Conservation (phyloP, 2,113 vertebrate genomes). For the Ellobius talpinus region DNA sequence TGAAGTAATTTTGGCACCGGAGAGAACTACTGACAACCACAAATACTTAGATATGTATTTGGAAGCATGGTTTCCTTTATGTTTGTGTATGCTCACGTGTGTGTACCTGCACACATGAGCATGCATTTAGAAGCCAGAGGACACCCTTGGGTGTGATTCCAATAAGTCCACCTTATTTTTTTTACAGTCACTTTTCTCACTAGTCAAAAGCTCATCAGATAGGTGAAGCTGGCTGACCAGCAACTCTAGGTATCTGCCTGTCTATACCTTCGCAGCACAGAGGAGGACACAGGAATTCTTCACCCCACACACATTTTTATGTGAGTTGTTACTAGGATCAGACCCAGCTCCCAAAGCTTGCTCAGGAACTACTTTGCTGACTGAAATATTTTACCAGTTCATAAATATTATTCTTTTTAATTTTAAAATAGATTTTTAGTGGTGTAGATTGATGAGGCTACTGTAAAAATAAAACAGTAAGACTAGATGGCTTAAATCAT, state of each 20-base stretch:
- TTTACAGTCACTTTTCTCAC: not conserved
- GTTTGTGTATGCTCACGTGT: not conserved
- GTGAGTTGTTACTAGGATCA: not conserved
- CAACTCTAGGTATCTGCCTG: too few species aligned
- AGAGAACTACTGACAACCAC: not conserved
- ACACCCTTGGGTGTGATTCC: not conserved
- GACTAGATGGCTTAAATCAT: not conserved
- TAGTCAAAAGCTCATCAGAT: not conserved
- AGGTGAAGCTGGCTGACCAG: not conserved
- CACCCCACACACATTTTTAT: not conserved
- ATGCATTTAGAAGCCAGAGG: not conserved
- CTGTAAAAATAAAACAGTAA: not conserved
- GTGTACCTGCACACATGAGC: not conserved
- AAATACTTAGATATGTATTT: not conserved
- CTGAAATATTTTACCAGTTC: not conserved
- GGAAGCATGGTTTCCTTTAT: not conserved
- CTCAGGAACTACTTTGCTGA: not conserved
- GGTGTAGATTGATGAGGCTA: not conserved
- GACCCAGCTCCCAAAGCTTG: not conserved
- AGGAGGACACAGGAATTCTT: not conserved
- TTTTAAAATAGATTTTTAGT: not conserved
- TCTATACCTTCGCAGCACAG: not conserved
- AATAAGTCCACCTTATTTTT: not conserved
- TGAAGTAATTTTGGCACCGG: not conserved
- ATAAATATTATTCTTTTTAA: not conserved